Evolutionary conservation across 2,888 invertebrate species (phyloP).

Genomic region (Eupithecia tripunctaria): DNA sequence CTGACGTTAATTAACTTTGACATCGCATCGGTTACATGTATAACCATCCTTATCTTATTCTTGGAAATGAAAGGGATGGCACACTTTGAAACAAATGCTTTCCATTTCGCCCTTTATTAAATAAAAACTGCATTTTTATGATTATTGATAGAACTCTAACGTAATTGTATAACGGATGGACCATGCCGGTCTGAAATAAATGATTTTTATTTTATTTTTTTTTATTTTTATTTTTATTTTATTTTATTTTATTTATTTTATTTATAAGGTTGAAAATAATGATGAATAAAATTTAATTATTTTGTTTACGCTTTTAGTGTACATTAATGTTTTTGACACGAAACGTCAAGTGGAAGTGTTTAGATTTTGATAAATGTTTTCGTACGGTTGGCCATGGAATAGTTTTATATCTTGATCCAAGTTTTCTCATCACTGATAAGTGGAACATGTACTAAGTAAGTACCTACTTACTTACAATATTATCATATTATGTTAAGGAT

Average conservation of each 20-base stretch:
- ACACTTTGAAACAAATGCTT: constrained; percentile 56
- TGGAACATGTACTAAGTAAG: background rate
- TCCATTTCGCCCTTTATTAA: constrained; percentile 54
- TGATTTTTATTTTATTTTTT: no score
- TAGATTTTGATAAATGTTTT: constrained; percentile 30
- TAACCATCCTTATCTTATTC: constrained; percentile 54
- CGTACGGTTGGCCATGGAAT: constrained; percentile 9
- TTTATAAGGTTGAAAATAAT: constrained; percentile 28
- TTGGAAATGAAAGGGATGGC: constrained; percentile 49
- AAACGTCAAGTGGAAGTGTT: constrained; percentile 33
- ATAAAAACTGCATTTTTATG: constrained; percentile 17
- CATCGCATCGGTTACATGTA: constrained; percentile 69
- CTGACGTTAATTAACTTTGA: constrained; percentile 76
- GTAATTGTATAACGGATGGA: background rate
- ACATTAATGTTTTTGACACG: constrained; percentile 41
- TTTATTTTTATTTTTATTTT: no score
- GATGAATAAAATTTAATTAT: constrained; percentile 32
- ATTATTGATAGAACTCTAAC: constrained; percentile 14
- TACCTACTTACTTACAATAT: background rate
- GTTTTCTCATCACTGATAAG: background rate
- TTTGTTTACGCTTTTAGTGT: constrained; percentile 44
- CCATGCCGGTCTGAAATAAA: no score
- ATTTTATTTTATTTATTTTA: no score
- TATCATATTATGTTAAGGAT: no score
- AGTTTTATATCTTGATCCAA: background rate